phyloP scores from a whole-genome alignment of 2,113 vertebrate species.

The Daboia siamensis region DNA sequence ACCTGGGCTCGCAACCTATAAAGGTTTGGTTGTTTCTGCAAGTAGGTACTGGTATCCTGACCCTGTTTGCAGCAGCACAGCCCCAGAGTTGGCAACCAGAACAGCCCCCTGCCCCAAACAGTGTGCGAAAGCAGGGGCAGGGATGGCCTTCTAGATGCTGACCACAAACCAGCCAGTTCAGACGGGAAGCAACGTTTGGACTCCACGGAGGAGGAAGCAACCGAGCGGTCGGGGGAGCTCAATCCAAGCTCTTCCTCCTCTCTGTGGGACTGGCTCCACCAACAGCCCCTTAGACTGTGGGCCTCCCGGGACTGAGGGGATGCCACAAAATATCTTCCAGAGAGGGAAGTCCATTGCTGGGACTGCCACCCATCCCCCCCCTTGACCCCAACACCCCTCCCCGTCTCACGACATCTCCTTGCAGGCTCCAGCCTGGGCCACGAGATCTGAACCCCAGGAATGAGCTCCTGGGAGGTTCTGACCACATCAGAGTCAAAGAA shows the following conservation, averaged over 20 bases:
- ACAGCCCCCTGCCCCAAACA: background rate
- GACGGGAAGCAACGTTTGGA: background rate
- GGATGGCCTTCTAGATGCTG: background rate
- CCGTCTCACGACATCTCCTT: background rate
- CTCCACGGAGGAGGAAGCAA: background rate
- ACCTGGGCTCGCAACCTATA: background rate
- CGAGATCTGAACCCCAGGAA: background rate
- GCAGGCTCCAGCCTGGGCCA: background rate
- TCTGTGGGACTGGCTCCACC: background rate
- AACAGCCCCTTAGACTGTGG: background rate
- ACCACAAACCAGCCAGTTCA: background rate
- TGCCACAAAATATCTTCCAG: background rate
- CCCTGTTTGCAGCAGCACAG: background rate
- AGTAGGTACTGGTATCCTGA: background rate
- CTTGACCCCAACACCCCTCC: background rate
- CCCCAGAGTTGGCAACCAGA: background rate
- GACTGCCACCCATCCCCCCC: background rate
- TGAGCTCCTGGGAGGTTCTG: background rate
- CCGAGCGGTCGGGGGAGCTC: background rate
- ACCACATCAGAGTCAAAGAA: background rate
- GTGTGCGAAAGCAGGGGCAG: background rate
- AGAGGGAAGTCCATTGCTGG: background rate
- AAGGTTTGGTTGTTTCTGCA: background rate
- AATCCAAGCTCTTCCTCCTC: background rate
- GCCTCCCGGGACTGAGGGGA: background rate